Evolutionary conservation across 30 jellyfish, hydroid and myxozoan genomes (phyloP), one percentile per base, ranked within the genome.

Genomic region (Nemopilema nomurai): DNA sequence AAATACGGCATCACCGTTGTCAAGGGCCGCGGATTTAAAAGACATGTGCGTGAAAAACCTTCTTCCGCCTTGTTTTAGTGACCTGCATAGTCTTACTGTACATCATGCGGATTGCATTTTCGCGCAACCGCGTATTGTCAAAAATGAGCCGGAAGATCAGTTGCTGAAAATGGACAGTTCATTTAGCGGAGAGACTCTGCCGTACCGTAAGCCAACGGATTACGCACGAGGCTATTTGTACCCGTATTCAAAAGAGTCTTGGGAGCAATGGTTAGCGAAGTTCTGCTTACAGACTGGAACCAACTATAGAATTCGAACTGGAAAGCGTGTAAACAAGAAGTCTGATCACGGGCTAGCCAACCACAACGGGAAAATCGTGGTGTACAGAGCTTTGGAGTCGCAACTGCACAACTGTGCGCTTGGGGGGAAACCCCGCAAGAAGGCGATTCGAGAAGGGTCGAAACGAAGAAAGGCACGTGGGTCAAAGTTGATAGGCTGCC

Each of bases 71-170:
- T 90, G 97, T 66, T 90, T 95, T 73, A 73, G 96, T 29, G 99
- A 95, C 31, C 87, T 95, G 69, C 99, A 95, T 28, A 95, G 99
- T 51, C 52, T 95, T 21, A 96, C 93, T 20, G 92, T 95, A 18
- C 99, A 95, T 69, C 99, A 95, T 69, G 99, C 99, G 25, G 99
- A 95, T 74, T 90, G 96, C n/a, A 86, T 96, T 4, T 95, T 95
- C 76, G 86, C 96, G n/a, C 96, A 89, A 69, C 92, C 92, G 51
- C 92, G 96, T n/a, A 53, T 17, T 28, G 65, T 30, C 8, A 83
- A 83, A 50, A 64, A 49, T 62, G 87, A 71, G 1, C 67, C 74
- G 16, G 79, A 72, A 24, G 88, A 79, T 32, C 76, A 72, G 77
- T 80, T 82, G 27, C 1, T 82, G 88, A 57, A 78, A 33, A 66